Conservation (phyloP, 2,113 vertebrate species). For the Prinia subflava region DNA sequence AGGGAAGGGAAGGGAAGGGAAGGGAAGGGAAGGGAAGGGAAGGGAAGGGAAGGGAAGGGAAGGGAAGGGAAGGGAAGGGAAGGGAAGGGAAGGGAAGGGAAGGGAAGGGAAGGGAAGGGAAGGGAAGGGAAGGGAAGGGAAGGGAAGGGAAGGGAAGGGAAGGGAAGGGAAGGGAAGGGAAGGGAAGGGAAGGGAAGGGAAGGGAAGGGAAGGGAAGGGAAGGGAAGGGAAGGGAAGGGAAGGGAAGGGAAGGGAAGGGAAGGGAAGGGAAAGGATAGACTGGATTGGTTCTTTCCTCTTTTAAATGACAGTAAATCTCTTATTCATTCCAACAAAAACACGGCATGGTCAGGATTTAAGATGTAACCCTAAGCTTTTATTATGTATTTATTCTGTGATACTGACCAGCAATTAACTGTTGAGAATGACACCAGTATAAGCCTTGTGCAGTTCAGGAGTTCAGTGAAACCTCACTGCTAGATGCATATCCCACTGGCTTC, state of each 20-base stretch:
- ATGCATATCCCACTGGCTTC: not conserved
- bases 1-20: too few relatives aligned
- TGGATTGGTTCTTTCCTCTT: not conserved
- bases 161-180: not conserved
- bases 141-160: too few relatives aligned
- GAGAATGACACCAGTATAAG: not conserved
- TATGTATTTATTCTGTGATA: not conserved
- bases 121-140: not conserved
- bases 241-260: not conserved
- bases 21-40: not conserved
- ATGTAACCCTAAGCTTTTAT: not conserved
- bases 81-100: not conserved
- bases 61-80: not conserved
- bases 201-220: too few relatives aligned
- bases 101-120: not conserved
- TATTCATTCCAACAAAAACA: not conserved
- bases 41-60: too few relatives aligned
- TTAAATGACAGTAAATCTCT: not conserved
- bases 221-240: too few relatives aligned
- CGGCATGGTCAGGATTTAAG: not conserved
- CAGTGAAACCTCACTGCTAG: not conserved
- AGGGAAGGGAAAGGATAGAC: rapidly evolving
- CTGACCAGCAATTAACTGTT: not conserved
- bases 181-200: too few relatives aligned
- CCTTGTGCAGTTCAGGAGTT: not conserved